Base-by-base conservation (phyloP, 2,797 vertebrate species). In the Siniperca scherzeri region DNA sequence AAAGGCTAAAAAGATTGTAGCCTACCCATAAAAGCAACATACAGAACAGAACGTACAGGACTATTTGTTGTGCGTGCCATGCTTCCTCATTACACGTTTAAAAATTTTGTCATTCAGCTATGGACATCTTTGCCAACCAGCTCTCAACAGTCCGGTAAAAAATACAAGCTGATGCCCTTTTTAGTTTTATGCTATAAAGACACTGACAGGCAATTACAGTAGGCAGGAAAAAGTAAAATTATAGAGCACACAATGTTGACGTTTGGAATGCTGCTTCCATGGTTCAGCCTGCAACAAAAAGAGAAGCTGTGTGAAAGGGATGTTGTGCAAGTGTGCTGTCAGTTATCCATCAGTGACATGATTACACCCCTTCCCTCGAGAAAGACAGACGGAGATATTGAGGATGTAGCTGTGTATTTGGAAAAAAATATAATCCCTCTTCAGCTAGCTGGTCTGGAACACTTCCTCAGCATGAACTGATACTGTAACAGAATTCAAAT, bases 281-380 rank as follows among this genome's bases (percentile, higher is more conserved):
- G 83, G 74, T 82, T 84, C 79, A 77, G 77, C 38, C 82, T 40
- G 78, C 56, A 81, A 81, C 82, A 82, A 46, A 87, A 74, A 89
- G 80, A 77, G 61, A 57, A 82, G 74, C 76, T 33, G 73, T 81
- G 81, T 77, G 55, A 87, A 86, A 83, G 81, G 81, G 81, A 91
- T 89, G 88, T 85, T 79, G 88, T 74, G 84, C 86, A 76, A 84
- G 80, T 74, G 50, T 57, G 90, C 89, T 93, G 90, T 93, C 91
- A 91, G 85, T 90, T 88, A 91, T 91, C 90, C 88, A 90, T 94
- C 92, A 92, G 83, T 71, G 87, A 84, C 89, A 91, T 91, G 91
- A 92, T 94, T 91, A 89, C 80, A 87, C 42, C 78, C 81, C 75
- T 86, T 82, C 75, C 81, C 80, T 59, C 21, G 44, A 90, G 79